Base-by-base conservation (phyloP, 2,888 invertebrate species). In the Caenorhabditis sp. region DNA sequence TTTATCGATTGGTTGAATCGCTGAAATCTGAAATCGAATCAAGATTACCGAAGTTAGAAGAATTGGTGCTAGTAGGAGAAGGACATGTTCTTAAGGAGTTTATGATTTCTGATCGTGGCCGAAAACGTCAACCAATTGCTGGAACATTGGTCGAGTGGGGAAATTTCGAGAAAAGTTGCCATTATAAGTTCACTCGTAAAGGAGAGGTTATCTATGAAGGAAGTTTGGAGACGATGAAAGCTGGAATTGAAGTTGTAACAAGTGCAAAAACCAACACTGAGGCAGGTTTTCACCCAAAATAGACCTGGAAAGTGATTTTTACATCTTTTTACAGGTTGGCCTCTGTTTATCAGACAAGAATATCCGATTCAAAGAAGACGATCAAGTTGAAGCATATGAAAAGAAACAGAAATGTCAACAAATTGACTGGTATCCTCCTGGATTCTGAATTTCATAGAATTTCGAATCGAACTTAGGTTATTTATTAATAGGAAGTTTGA, bases 1-100 rank as follows among this genome's bases (percentile, higher is more conserved):
- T 99, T 82, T 99, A 99, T 89, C 92, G 93, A 36, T 70, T 87
- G 54, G 92, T 99, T 20, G 95, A 97, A 83, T 93, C 95, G 87
- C 88, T 99, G 0, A 94, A 93, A 85, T 70, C 82, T 2, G 93
- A 94, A 89, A 91, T 99, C 63, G 93, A 91, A 82, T 89, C 89
- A 0, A 90, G 91, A 84, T 90, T 97, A 83, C 95, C 95, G 0
- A 88, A 90, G 27, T 88, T 91, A 58, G 91, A 93, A 79, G 91
- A 92, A 12, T 94, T 95, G 88, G 93, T 94, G 85, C 79, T 92
- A 38, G 73, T 93, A 63, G 95, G 94, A 92, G 88, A 88, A 76
- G 85, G 89, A 62, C 85, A 84, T 59, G 85, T 87, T 12, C 70
- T 87, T 21, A 84, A 85, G 71, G 91, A 93, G 85, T 97, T 88